phyloP scores from a whole-genome alignment of 2,888 invertebrate species.

The Baccha elongata region DNA sequence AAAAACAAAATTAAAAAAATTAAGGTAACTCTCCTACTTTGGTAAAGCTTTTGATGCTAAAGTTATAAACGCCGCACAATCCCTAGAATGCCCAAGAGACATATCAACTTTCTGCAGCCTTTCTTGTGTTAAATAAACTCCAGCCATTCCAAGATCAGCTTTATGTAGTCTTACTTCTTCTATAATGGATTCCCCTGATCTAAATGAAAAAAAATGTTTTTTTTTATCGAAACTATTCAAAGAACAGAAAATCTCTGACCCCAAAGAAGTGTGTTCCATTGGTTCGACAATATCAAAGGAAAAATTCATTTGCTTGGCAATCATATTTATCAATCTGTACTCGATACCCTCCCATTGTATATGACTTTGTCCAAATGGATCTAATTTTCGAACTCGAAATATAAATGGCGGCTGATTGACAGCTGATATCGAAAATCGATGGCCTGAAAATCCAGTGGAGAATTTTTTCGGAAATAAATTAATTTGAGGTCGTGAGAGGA shows the following conservation, averaged over 20 bases:
- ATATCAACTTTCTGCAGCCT: slow-evolving; percentile 84
- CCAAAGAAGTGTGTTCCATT: slow-evolving; percentile 77
- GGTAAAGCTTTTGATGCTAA: slow-evolving; percentile 90
- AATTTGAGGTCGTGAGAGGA: slow-evolving; percentile 85
- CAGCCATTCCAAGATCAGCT: slow-evolving; percentile 88
- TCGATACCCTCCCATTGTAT: slow-evolving; percentile 88
- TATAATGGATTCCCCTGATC: slow-evolving; percentile 85
- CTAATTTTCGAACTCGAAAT: slow-evolving; percentile 82
- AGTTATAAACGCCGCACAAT: slow-evolving; percentile 91
- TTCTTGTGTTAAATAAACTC: slow-evolving; percentile 86
- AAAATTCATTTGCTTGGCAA: slow-evolving; percentile 88
- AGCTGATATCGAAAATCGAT: slow-evolving; percentile 87
- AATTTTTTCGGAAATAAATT: slow-evolving; percentile 89
- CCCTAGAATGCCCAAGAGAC: slow-evolving; percentile 87
- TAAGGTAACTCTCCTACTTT: slow-evolving; percentile 83
- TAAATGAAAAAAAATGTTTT: slow-evolving; percentile 78
- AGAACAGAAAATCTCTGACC: slow-evolving; percentile 32
- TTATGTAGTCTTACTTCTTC: slow-evolving; percentile 83
- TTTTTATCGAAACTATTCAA: no score
- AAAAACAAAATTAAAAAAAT: no score
- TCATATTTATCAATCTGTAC: slow-evolving; percentile 85
- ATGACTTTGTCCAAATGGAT: slow-evolving; percentile 77
- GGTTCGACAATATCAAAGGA: slow-evolving; percentile 88
- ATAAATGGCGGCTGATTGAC: slow-evolving; percentile 90
- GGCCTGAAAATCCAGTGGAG: slow-evolving; percentile 87